A percentile compares a stretch with the other conserved stretches of the same genome.
phyloP scores from a whole-genome alignment of 2,797 vertebrate species.

The Phrynocephalus forsythii region DNA sequence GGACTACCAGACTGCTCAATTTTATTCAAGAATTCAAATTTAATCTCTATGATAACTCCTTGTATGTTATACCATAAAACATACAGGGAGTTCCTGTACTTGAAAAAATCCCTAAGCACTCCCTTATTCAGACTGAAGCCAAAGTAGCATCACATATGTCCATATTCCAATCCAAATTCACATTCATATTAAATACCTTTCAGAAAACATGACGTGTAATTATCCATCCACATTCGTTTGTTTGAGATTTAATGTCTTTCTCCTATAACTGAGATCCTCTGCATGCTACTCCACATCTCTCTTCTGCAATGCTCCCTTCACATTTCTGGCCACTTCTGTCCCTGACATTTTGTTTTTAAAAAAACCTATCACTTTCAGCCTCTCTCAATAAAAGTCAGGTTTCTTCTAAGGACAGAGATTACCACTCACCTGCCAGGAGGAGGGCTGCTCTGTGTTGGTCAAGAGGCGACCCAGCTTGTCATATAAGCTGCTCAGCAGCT shows the following conservation, averaged over 20 bases:
- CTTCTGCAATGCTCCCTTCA: neutral
- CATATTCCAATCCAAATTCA: neutral
- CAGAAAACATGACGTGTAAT: neutral
- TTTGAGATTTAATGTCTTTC: neutral
- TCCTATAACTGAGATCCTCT: neutral
- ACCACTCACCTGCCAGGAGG: constrained; percentile 92
- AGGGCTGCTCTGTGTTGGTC: constrained; percentile 91
- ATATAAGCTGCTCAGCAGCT: constrained; percentile 97
- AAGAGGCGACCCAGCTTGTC: constrained; percentile 96
- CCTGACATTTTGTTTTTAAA: neutral
- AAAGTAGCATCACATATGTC: too few relatives aligned
- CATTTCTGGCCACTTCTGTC: neutral
- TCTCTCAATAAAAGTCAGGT: neutral
- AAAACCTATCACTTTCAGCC: neutral
- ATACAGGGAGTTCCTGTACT: neutral
- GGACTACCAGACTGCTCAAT: neutral
- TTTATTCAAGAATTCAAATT: neutral
- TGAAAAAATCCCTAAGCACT: neutral
- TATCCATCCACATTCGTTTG: neutral
- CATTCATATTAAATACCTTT: neutral
- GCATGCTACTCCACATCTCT: neutral
- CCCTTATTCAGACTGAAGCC: too few relatives aligned
- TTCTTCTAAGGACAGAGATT: neutral
- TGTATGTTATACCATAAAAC: neutral
- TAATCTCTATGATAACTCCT: neutral